Evolutionary conservation across 2,113 vertebrate species (phyloP).

Genomic region (Pao palembangensis): DNA sequence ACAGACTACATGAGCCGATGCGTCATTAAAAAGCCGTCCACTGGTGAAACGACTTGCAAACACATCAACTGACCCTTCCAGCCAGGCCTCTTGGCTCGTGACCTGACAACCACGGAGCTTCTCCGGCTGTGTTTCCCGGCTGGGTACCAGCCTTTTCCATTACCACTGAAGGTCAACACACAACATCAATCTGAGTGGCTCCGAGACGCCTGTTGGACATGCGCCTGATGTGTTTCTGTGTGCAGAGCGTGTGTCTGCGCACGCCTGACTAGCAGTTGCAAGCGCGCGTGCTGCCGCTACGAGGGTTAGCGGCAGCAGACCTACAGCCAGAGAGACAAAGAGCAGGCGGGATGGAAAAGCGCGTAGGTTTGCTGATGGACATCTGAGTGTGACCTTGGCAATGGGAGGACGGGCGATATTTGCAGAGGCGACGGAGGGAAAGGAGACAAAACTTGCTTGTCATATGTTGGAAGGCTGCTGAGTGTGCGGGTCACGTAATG

Average conservation of each 20-base stretch:
- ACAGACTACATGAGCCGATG: too few species aligned
- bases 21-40: neutral
- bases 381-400: slow-evolving; percentile 70
- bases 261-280: slow-evolving; percentile 18
- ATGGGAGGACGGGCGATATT: slow-evolving; percentile 54
- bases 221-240: slow-evolving; percentile 38
- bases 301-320: slow-evolving; percentile 43
- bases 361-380: slow-evolving; percentile 57
- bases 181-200: slow-evolving; percentile 49
- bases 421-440: slow-evolving; percentile 54
- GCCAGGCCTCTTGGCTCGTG: slow-evolving; percentile 4
- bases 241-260: slow-evolving; percentile 6
- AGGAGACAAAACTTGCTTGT: slow-evolving; percentile 55
- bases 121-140: slow-evolving; percentile 20
- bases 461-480: slow-evolving; percentile 52
- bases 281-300: slow-evolving; percentile 1
- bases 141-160: slow-evolving; percentile 56
- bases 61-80: slow-evolving; percentile 7
- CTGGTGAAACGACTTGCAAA: slow-evolving; percentile 10
- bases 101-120: slow-evolving; percentile 26
- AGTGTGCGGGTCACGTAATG: slow-evolving; percentile 36
- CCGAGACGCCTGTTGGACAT: slow-evolving; percentile 45
- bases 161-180: slow-evolving; percentile 57
- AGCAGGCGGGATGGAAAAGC: slow-evolving; percentile 51
- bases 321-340: slow-evolving; percentile 40